Conservation (phyloP, 2,888 invertebrate species). For the Timema cristinae region DNA sequence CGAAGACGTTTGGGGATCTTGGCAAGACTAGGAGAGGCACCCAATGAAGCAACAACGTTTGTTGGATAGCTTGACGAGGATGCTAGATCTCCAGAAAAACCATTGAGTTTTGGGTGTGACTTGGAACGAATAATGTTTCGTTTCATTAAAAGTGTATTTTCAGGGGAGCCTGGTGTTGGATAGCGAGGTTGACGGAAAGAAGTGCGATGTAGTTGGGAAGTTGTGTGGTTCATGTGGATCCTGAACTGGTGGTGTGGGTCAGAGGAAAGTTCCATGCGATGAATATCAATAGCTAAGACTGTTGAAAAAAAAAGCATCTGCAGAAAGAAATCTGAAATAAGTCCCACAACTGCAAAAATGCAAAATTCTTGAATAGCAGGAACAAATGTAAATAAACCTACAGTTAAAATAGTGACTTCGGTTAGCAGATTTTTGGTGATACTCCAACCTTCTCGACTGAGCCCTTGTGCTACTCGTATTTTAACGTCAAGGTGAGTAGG, state of each 20-base stretch:
- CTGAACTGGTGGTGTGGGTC: conserved; percentile 40
- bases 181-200: conserved; percentile 7
- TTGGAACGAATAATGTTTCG: conserved; percentile 56
- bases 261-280: conserved; percentile 57
- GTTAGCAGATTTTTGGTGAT: conserved; percentile 92
- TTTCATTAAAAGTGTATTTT: conserved; percentile 41
- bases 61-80: conserved; percentile 46
- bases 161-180: background rate
- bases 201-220: conserved; percentile 1
- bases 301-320: conserved; percentile 96
- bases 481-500: conserved; percentile 88
- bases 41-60: conserved; percentile 49
- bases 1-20: conserved; percentile 81
- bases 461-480: conserved; percentile 89
- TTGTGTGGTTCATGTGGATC: background rate
- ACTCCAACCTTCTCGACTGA: conserved; percentile 97
- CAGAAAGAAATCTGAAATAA: conserved; percentile 91
- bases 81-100: conserved; percentile 45
- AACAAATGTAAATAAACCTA: conserved; percentile 92
- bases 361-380: conserved; percentile 98
- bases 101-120: conserved; percentile 67
- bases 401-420: conserved; percentile 87
- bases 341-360: conserved; percentile 90
- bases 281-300: conserved; percentile 87
- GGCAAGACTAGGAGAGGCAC: conserved; percentile 49